Conservation (phyloP, 2,113 vertebrate species). For the Muscicapa adusta region DNA sequence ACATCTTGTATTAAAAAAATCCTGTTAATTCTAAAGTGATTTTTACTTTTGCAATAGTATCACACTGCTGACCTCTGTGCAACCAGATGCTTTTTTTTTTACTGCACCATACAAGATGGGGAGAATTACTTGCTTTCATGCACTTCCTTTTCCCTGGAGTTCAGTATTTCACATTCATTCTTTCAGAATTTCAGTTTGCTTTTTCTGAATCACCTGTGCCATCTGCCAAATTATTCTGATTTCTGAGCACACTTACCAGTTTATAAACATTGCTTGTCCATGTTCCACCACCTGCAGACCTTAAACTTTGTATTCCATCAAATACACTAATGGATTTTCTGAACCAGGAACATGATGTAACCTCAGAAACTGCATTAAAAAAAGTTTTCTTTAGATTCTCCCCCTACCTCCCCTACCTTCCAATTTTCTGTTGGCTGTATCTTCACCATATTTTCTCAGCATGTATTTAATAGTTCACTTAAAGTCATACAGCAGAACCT, state of each 20-base stretch:
- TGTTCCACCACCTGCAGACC: neutral
- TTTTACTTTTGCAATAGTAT: neutral
- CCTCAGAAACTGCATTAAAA: neutral
- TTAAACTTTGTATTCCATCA: neutral
- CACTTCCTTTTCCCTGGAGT: neutral
- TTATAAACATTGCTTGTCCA: neutral
- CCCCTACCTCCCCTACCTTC: neutral
- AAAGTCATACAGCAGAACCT: neutral
- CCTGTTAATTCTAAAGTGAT: neutral
- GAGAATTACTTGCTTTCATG: neutral
- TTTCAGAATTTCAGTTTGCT: neutral
- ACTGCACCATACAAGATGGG: neutral
- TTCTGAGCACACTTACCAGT: neutral
- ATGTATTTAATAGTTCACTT: neutral
- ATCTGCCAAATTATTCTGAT: neutral
- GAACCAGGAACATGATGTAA: neutral
- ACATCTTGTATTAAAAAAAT: neutral
- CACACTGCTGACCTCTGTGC: neutral
- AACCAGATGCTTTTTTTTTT: neutral
- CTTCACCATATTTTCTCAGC: neutral
- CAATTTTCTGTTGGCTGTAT: neutral
- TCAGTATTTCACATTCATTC: neutral
- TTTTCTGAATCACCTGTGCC: neutral
- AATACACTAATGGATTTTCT: neutral
- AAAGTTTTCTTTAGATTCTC: neutral